Evolutionary conservation across 2,797 vertebrate genomes (phyloP).

Genomic region (Nyctibius grandis): DNA sequence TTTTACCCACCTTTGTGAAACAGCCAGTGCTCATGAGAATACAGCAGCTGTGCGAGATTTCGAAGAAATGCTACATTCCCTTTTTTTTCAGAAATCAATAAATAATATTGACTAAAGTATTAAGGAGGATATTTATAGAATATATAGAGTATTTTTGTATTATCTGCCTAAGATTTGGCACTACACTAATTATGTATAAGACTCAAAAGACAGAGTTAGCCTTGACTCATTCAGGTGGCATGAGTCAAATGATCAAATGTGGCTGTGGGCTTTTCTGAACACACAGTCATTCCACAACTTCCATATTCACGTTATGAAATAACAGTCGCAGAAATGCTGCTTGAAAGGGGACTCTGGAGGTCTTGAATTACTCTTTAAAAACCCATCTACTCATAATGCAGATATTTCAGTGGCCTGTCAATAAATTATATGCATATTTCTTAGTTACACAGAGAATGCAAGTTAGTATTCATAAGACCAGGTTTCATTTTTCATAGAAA

Average conservation of each 20-base stretch:
- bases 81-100: neutral
- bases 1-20: neutral
- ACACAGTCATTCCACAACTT: neutral
- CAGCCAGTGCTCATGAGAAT: neutral
- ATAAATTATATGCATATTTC: neutral
- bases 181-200: neutral
- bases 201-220: neutral
- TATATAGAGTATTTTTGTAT: neutral
- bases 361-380: neutral
- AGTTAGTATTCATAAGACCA: neutral
- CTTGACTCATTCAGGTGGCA: neutral
- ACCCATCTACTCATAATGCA: neutral
- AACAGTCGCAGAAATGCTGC: neutral
- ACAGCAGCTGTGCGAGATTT: neutral
- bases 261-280: neutral
- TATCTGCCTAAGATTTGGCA: neutral
- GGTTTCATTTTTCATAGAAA: constrained; percentile 31
- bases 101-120: neutral
- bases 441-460: neutral
- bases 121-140: neutral
- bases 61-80: neutral
- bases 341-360: neutral
- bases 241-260: neutral
- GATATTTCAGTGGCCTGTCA: neutral
- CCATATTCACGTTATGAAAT: neutral